Evolutionary conservation across 2,113 vertebrate genomes (phyloP).

Genomic region (Colistium nudipinnis): DNA sequence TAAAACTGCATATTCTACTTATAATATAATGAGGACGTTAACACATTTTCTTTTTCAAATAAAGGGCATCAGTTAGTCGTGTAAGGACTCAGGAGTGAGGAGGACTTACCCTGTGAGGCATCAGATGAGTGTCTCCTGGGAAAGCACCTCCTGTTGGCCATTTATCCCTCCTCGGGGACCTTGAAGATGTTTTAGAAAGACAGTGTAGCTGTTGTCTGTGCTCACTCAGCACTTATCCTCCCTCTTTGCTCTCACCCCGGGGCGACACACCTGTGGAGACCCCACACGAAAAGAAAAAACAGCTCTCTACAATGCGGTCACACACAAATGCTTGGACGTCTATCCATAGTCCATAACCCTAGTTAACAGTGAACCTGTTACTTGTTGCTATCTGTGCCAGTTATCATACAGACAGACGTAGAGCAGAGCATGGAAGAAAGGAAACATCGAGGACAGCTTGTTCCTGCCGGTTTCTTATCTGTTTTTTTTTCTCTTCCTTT

Average conservation of each 20-base stretch:
- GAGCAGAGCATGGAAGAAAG: conserved; percentile 70
- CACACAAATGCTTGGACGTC: conserved; percentile 21
- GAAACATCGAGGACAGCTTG: conserved; percentile 77
- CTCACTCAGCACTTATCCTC: conserved; percentile 76
- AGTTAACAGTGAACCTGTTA: conserved; percentile 34
- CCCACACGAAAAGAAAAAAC: neutral
- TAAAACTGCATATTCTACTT: neutral
- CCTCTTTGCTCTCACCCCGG: conserved; percentile 70
- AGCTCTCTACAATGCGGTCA: neutral
- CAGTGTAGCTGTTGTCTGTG: conserved; percentile 84
- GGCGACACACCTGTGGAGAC: conserved; percentile 83
- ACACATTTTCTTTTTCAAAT: neutral
- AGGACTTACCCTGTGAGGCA: conserved; percentile 78
- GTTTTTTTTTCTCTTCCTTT: conserved; percentile 56
- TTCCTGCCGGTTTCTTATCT: conserved; percentile 84
- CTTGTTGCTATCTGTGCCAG: conserved; percentile 56
- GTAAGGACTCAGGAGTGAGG: conserved; percentile 1
- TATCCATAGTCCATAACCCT: conserved; percentile 32
- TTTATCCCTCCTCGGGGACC: conserved; percentile 89
- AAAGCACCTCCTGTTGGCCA: conserved; percentile 68
- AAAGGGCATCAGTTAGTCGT: neutral
- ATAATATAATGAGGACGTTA: neutral
- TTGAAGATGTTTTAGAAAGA: conserved; percentile 89
- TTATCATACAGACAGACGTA: conserved; percentile 65
- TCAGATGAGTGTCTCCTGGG: conserved; percentile 61